These are phyloP conservation scores for Lagothrix lagotricha DNA, from an alignment of 2,797 vertebrate species.

Conservation along the genomic window DNA sequence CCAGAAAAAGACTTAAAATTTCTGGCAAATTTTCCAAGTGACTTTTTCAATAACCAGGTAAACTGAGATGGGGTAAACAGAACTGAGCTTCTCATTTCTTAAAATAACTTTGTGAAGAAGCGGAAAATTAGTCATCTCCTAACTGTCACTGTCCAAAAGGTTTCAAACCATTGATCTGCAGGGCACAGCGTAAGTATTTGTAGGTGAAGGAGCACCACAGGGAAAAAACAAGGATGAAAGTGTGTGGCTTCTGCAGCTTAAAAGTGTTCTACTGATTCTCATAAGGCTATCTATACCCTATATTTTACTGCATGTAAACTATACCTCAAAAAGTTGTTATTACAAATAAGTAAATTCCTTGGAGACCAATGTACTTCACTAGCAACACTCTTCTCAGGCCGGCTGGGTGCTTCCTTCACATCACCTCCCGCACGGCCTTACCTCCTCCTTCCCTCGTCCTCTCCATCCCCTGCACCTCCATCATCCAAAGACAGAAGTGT, in stretches of 20 bases:
- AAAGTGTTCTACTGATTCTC: not conserved
- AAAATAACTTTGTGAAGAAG: not conserved
- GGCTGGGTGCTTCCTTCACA: not conserved
- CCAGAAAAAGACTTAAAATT: not conserved
- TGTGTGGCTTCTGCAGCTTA: not conserved
- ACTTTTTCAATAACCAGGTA: not conserved
- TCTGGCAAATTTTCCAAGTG: not conserved
- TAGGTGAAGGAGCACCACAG: rapidly evolving
- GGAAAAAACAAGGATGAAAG: too few relatives aligned
- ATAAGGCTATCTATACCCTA: rapidly evolving
- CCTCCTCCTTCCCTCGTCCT: rapidly evolving
- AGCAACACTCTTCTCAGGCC: not conserved
- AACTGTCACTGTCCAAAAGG: not conserved
- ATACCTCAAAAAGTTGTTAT: not conserved
- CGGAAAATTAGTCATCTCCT: not conserved
- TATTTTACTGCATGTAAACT: not conserved
- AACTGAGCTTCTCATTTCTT: not conserved
- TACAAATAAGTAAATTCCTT: not conserved
- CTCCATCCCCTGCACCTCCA: not conserved
- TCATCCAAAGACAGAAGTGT: not conserved
- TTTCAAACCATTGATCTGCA: not conserved
- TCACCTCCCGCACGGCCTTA: too few relatives aligned
- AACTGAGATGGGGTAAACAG: not conserved
- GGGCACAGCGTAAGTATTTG: not conserved
- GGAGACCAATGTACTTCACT: not conserved